Evolutionary conservation across 2,113 vertebrate species (phyloP).

Genomic region (Falcunculus frontatus): DNA sequence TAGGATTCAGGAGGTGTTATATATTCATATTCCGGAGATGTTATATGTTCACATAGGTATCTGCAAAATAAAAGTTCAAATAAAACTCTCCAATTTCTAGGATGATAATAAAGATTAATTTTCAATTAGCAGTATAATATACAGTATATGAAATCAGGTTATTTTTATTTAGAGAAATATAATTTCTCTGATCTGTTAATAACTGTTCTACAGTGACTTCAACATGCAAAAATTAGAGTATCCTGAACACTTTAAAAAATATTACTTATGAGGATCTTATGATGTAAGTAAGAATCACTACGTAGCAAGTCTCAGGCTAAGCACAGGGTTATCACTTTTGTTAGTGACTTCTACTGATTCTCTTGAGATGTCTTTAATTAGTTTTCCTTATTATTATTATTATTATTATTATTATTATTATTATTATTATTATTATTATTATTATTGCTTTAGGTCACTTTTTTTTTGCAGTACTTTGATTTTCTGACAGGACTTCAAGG

Average conservation of each 20-base stretch:
- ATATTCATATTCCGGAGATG: neutral
- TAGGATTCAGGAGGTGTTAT: neutral
- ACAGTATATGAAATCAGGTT: neutral
- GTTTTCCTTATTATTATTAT: neutral
- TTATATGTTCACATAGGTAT: neutral
- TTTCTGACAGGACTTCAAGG: neutral
- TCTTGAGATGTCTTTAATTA: neutral
- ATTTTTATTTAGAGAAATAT: neutral
- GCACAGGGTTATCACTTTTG: neutral
- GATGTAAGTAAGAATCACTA: neutral
- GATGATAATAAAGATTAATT: neutral
- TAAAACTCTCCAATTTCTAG: neutral
- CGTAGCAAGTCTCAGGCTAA: neutral
- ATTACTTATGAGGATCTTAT: neutral
- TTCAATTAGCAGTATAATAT: neutral
- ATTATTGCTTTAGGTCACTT: neutral
- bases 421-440: neutral
- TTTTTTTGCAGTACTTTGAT: neutral
- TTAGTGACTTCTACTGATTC: neutral
- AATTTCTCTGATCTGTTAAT: neutral
- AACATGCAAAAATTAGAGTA: neutral
- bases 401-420: neutral
- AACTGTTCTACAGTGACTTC: neutral
- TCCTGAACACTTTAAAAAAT: neutral
- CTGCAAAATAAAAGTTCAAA: neutral